Conservation (phyloP, 2,113 vertebrate species). For the Crotalus tigris region DNA sequence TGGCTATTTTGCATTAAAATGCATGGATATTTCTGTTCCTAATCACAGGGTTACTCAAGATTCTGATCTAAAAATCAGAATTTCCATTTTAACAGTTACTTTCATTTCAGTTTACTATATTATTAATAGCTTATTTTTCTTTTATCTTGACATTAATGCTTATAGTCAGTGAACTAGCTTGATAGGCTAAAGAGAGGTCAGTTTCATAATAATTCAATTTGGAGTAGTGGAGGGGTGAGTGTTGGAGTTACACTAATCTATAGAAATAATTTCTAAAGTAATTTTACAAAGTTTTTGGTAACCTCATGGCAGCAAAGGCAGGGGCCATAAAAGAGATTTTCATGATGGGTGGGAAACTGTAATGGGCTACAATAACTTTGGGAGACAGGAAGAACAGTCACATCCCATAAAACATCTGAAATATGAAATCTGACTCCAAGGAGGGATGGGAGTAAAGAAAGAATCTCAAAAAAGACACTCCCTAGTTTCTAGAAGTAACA, state of each 20-base stretch:
- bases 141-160: neutral
- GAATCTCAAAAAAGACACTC: neutral
- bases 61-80: neutral
- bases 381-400: neutral
- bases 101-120: conserved; percentile 5
- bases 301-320: neutral
- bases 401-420: neutral
- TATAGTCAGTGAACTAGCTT: neutral
- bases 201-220: neutral
- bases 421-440: neutral
- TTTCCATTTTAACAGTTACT: neutral
- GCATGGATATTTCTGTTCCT: neutral
- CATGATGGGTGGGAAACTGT: neutral
- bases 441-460: neutral
- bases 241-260: neutral
- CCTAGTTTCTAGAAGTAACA: neutral
- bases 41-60: conserved; percentile 13
- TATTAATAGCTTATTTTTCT: neutral
- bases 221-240: neutral
- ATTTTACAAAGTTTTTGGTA: neutral
- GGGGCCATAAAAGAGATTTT: neutral
- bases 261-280: neutral
- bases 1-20: neutral
- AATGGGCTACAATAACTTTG: neutral
- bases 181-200: neutral